Base-by-base conservation (phyloP, 2,113 vertebrate species). In the Scolopax mira region DNA sequence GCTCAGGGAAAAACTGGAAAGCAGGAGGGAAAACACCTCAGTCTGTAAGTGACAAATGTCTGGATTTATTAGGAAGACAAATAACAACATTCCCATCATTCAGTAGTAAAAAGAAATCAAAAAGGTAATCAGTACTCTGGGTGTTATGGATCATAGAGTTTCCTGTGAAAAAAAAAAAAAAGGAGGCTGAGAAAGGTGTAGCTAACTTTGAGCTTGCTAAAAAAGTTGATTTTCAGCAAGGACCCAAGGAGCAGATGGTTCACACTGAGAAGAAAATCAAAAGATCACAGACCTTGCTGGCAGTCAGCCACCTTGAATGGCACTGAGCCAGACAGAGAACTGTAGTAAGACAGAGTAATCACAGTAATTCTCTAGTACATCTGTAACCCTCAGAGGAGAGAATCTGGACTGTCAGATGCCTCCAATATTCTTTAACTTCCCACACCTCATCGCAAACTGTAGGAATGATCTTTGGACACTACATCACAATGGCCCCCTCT, bases 281-380 rank as follows among this genome's bases (percentile, higher is more conserved):
- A 88, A 92, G 79, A 93, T 92, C 90, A 78, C 60, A 92, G 89
- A 92, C 55, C 69, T 86, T 28, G 8, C 11, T 94, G 93, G 90
- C 88, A 93, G 48, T 51, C 46, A 81, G 77, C 86, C 94, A 79
- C 72, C 46, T 74, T 5, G 5, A 54, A 51, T 55, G 72, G 88
- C 18, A 0, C 35, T 48, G 21, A 80, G 90, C 65, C 90, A 90
- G 77, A 6, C 10, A 7, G 51, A 88, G 75, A 67, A 79, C 22
- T 78, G 49, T 39, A 74, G 60, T 30, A 83, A 88, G 10, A 67
- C 30, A 89, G 31, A 90, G 28, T 33, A 80, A 67, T 67, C 69
- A 54, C 58, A 85, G 37, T 79, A 73, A 64, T 85, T 92, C 69
- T 90, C n/a, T 62, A 55, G 41, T 78, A 74, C 55, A 81, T 84